Evolutionary conservation across 2,113 vertebrate genomes (phyloP).

Genomic region (Martes martes): DNA sequence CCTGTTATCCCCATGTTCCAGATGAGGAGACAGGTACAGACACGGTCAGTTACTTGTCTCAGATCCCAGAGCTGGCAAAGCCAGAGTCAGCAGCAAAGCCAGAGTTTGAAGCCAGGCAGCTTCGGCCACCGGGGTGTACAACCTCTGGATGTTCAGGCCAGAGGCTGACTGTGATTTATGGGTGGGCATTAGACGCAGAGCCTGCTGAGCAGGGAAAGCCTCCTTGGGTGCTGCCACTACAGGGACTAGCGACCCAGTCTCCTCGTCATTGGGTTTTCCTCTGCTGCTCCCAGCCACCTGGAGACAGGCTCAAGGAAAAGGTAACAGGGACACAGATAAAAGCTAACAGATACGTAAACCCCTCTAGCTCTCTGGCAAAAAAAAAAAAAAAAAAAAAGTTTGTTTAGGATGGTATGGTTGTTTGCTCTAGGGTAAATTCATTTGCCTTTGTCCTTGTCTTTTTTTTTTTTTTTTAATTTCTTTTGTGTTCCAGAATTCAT

Average conservation of each 20-base stretch:
- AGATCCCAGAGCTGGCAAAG: too few species aligned
- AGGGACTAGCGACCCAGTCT: neutral
- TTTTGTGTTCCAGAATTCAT: too few species aligned
- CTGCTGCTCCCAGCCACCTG: neutral
- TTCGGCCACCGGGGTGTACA: accelerated
- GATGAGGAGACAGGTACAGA: neutral
- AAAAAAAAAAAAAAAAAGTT: neutral
- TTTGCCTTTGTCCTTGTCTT: neutral
- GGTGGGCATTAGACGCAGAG: neutral
- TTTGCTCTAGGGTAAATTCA: neutral
- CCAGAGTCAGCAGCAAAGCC: neutral
- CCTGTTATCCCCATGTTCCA: neutral
- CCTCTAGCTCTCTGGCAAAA: neutral
- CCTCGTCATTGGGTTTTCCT: neutral
- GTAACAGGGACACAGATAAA: neutral
- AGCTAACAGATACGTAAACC: neutral
- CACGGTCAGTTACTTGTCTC: neutral
- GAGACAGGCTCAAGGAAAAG: neutral
- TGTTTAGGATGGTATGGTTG: neutral
- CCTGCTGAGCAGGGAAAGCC: neutral
- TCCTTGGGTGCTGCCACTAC: accelerated
- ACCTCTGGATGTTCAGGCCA: neutral
- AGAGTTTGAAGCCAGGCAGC: neutral
- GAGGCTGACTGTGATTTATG: neutral
- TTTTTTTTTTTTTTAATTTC: too few species aligned